phyloP scores from a whole-genome alignment of 2,113 vertebrate genomes.

The Tringa solitaria region DNA sequence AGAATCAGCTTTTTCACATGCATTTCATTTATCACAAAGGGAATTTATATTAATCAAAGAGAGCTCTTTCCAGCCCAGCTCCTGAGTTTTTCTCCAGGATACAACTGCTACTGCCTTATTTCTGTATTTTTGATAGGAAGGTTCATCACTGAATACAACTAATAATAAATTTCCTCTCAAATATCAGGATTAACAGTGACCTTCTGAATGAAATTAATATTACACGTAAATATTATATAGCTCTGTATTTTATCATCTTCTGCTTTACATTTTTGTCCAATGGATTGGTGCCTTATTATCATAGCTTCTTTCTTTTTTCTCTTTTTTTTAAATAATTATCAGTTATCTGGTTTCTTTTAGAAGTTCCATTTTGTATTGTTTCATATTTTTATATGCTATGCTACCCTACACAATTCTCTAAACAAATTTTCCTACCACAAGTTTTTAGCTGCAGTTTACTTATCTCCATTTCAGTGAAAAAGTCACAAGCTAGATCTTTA shows the following conservation, averaged over 20 bases:
- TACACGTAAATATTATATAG: not conserved
- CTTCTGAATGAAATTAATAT: not conserved
- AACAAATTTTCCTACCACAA: not conserved
- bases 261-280: not conserved
- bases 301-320: not conserved
- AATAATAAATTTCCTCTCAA: not conserved
- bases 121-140: not conserved
- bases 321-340: not conserved
- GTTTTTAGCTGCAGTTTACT: not conserved
- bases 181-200: not conserved
- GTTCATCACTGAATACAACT: not conserved
- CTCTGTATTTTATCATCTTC: not conserved
- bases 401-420: not conserved
- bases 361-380: not conserved
- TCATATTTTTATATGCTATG: not conserved
- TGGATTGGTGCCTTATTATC: not conserved
- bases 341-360: not conserved
- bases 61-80: not conserved
- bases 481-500: not conserved
- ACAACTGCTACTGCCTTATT: not conserved
- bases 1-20: not conserved
- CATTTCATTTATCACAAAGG: not conserved
- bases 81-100: not conserved
- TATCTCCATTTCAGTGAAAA: not conserved
- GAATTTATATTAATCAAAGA: not conserved